Evolutionary conservation across 2,797 vertebrate genomes (phyloP).

Genomic region (Aphelocoma californica): DNA sequence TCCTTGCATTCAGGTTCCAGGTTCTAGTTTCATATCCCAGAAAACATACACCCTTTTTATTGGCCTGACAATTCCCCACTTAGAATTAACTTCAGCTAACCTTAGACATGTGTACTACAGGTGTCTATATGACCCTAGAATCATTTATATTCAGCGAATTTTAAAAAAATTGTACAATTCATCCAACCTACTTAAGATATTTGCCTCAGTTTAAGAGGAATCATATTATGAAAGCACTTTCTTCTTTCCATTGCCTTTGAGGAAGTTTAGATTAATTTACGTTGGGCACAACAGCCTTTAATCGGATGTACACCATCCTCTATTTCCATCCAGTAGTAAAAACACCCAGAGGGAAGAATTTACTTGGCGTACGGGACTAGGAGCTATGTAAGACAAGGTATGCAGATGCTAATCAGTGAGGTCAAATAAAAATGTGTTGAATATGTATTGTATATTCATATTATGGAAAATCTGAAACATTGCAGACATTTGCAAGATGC

Average conservation of each 20-base stretch:
- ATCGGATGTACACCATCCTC: background rate
- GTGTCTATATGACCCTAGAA: background rate
- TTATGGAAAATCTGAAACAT: background rate
- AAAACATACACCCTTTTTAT: rapidly evolving
- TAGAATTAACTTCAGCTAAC: background rate
- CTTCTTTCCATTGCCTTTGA: background rate
- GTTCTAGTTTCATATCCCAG: background rate
- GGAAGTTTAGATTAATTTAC: background rate
- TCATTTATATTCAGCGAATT: background rate
- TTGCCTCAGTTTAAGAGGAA: background rate
- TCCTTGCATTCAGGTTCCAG: background rate
- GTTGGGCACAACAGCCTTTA: background rate
- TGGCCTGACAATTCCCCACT: background rate
- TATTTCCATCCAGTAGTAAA: background rate
- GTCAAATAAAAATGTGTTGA: background rate
- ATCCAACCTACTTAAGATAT: background rate
- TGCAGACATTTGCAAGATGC: background rate
- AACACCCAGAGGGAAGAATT: background rate
- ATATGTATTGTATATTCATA: background rate
- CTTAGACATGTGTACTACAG: background rate
- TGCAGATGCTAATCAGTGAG: background rate
- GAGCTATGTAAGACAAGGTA: background rate
- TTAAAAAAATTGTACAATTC: background rate
- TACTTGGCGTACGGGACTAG: background rate
- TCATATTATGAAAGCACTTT: background rate